phyloP scores from a whole-genome alignment of 1,140 invertebrate genomes.

The Drosophila subobscura region DNA sequence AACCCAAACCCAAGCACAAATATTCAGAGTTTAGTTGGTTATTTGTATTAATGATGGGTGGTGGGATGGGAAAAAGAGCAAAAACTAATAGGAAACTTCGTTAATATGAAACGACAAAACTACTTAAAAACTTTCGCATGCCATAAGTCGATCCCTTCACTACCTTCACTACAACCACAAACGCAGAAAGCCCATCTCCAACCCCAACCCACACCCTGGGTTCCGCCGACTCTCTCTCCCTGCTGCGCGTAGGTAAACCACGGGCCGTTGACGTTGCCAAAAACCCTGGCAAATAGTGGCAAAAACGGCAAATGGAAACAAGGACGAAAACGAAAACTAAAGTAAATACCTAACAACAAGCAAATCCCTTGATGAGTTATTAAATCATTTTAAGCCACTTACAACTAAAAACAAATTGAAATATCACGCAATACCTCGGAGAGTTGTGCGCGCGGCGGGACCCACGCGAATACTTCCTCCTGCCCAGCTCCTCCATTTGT shows the following conservation, averaged over 20 bases:
- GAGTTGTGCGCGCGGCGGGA: constrained; percentile 48
- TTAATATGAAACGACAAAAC: constrained; percentile 81
- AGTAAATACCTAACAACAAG: constrained; percentile 78
- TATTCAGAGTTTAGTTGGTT: constrained; percentile 66
- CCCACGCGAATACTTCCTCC: constrained; percentile 53
- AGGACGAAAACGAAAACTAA: constrained; percentile 63
- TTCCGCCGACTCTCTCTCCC: constrained; percentile 8
- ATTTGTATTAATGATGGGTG: constrained; percentile 74
- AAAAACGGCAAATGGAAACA: constrained; percentile 30
- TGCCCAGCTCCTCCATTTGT: background rate
- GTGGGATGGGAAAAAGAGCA: constrained; percentile 57
- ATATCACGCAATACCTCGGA: constrained; percentile 80
- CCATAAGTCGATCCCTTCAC: constrained; percentile 51
- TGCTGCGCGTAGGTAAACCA: constrained; percentile 1
- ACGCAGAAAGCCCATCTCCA: constrained; percentile 16
- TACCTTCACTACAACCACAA: no score
- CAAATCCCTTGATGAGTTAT: constrained; percentile 82
- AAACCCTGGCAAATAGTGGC: constrained; percentile 37
- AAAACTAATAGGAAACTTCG: constrained; percentile 79
- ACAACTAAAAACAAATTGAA: constrained; percentile 83
- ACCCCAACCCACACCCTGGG: constrained; percentile 15
- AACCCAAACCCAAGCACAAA: constrained; percentile 40
- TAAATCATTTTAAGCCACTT: constrained; percentile 83
- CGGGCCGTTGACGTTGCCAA: constrained; percentile 7
- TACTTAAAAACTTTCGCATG: constrained; percentile 79